phyloP scores from a whole-genome alignment of 2,888 invertebrate genomes.

The Aleiodes alternator region DNA sequence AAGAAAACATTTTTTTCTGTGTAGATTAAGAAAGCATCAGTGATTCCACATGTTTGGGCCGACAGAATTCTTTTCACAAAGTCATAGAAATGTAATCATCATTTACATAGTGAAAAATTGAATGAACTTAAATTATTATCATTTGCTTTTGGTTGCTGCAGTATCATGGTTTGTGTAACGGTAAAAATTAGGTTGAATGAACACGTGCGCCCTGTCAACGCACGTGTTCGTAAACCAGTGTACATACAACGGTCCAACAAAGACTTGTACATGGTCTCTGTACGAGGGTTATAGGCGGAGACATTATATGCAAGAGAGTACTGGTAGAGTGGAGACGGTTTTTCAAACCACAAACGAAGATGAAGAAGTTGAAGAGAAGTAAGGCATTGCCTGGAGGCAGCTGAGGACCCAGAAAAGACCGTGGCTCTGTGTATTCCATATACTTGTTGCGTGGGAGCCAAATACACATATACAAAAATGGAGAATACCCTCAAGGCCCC shows the following conservation, averaged over 20 bases:
- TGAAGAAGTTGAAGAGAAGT: conserved; percentile 49
- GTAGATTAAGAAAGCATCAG: no score
- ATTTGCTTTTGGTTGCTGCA: conserved; percentile 8
- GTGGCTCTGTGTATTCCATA: conserved; percentile 42
- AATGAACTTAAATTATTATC: conserved; percentile 15
- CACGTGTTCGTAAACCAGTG: conserved; percentile 20
- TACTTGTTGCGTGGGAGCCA: conserved; percentile 57
- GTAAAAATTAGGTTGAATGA: conserved; percentile 30
- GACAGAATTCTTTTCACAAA: no score
- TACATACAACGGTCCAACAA: conserved; percentile 18
- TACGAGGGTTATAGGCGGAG: conserved; percentile 10
- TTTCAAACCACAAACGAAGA: conserved; percentile 28
- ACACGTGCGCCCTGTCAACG: conserved; percentile 32
- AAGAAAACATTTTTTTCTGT: no score
- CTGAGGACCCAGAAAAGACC: conserved; percentile 51
- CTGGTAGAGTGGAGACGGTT: background rate
- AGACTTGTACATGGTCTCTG: background rate
- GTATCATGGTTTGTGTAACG: conserved; percentile 25
- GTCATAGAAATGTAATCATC: no score
- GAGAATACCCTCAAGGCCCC: conserved; percentile 38
- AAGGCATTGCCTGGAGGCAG: conserved; percentile 52
- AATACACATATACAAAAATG: background rate
- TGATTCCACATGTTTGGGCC: no score
- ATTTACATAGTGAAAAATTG: background rate
- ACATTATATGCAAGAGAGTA: conserved; percentile 2